Percentiles rank a stretch among this genome's conserved stretches.
Conservation (phyloP, 2,888 invertebrate species). For the Cyaniris semiargus region DNA sequence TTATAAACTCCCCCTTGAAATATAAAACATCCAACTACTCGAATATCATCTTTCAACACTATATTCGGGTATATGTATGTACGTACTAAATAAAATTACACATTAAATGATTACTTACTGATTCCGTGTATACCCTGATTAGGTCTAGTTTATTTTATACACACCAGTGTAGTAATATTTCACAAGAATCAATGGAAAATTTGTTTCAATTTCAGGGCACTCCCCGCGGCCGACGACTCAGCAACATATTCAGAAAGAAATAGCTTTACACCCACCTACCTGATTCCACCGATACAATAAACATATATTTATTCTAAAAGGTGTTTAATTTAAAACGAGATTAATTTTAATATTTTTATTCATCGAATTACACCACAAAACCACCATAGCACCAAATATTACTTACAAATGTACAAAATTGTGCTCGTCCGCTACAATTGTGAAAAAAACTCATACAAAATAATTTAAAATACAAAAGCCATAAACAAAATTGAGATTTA, state of each 20-base stretch:
- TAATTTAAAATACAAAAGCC: conserved; percentile 35
- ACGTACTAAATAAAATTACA: too few relatives aligned
- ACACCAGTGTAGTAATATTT: too few relatives aligned
- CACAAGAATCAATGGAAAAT: too few relatives aligned
- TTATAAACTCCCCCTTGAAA: too few relatives aligned
- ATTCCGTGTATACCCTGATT: too few relatives aligned
- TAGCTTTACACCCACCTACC: conserved; percentile 37
- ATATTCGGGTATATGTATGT: too few relatives aligned
- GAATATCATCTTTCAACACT: too few relatives aligned
- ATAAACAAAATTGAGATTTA: conserved; percentile 16
- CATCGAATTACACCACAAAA: conserved; percentile 62
- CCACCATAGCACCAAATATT: conserved; percentile 77
- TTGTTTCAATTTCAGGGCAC: conserved; percentile 74
- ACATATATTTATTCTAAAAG: conserved; percentile 41
- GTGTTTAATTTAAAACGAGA: conserved; percentile 40
- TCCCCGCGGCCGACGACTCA: conserved; percentile 72
- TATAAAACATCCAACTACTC: too few relatives aligned
- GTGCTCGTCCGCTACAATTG: conserved; percentile 58
- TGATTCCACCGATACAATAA: conserved; percentile 36
- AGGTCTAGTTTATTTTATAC: too few relatives aligned
- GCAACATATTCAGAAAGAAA: conserved; percentile 75
- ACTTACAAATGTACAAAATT: conserved; percentile 79
- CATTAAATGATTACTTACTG: too few relatives aligned
- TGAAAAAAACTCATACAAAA: conserved; percentile 39
- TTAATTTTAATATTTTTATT: conserved; percentile 48